Base-by-base conservation (phyloP, 2,797 vertebrate genomes). In the Pangasius djambal region DNA sequence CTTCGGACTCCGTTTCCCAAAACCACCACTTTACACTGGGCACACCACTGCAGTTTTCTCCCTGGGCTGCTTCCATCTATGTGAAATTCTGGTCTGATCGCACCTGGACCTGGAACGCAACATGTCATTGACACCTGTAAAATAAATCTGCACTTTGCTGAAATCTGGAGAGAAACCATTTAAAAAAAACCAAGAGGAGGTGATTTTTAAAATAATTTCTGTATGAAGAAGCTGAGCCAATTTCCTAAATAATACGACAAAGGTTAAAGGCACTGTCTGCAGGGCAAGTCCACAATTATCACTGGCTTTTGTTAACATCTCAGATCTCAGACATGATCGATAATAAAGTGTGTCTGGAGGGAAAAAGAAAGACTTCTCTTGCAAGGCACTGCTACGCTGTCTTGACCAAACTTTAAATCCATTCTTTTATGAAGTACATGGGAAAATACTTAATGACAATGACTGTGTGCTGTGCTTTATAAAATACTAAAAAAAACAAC, bases 21-120 rank as follows among this genome's bases (percentile, higher is more conserved):
- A 86, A 98, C 95, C 50, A 98, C 96, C 55, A 97, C 97, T 90
- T 97, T 98, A 95, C 98, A 99, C 89, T 97, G 95, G 90, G 96
- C 97, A 89, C 98, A 99, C 94, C 97, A 96, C 52, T 96, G 97
- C 28, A 97, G 95, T 65, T 96, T 96, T 89, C 93, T 78, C 0
- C 93, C 94, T 0, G 94, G 74, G 84, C 94, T 86, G 31, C 95
- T 92, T 37, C 92, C 82, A 1, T 91, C 50, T 5, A 92, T 93
- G 70, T 94, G 96, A 90, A 92, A 92, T 86, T 97, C 94, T 82
- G 95, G 95, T 92, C 96, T 96, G 86, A 92, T 93, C 75, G 92
- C 93, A 88, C 94, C 92, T 81, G 96, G 65, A 92, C 95, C 96
- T 97, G 89, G 22, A 88, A 90, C 12, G 50, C 88, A 69, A 59